Evolutionary conservation across 2,888 invertebrate species (phyloP).

Genomic region (Unio pictorum): DNA sequence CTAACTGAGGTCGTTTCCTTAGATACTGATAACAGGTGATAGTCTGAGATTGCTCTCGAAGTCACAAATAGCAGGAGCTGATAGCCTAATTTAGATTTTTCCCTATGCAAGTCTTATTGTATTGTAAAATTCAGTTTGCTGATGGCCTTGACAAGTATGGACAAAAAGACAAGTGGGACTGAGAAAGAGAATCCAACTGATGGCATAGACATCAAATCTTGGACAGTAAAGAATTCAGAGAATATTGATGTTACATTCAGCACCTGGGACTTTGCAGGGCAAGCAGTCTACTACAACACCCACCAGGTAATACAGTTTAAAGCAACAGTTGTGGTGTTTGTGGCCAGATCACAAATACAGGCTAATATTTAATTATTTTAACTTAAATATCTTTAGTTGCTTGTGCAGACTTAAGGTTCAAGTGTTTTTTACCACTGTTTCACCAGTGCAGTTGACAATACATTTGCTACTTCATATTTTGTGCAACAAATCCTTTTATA

Average conservation of each 20-base stretch:
- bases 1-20: no score
- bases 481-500: no score
- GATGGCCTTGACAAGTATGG: constrained; percentile 62
- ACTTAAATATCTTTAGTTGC: not conserved
- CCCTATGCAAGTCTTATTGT: not conserved
- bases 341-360: not conserved
- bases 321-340: not conserved
- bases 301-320: constrained; percentile 56
- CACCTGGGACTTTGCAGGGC: constrained; percentile 69
- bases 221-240: constrained; percentile 52
- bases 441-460: no score
- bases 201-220: constrained; percentile 65
- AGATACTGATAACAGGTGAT: no score
- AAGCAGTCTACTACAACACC: constrained; percentile 69
- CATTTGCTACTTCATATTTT: no score
- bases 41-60: no score
- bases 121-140: constrained; percentile 51
- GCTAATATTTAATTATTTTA: not conserved
- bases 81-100: not conserved
- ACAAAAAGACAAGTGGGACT: constrained; percentile 53
- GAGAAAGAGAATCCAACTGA: constrained; percentile 62
- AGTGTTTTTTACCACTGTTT: no score
- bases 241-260: constrained; percentile 57
- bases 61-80: not conserved
- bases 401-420: no score